These are phyloP conservation scores for Oegoconia quadripuncta DNA, from an alignment of 2,888 invertebrate genomes.

Conservation along the genomic window DNA sequence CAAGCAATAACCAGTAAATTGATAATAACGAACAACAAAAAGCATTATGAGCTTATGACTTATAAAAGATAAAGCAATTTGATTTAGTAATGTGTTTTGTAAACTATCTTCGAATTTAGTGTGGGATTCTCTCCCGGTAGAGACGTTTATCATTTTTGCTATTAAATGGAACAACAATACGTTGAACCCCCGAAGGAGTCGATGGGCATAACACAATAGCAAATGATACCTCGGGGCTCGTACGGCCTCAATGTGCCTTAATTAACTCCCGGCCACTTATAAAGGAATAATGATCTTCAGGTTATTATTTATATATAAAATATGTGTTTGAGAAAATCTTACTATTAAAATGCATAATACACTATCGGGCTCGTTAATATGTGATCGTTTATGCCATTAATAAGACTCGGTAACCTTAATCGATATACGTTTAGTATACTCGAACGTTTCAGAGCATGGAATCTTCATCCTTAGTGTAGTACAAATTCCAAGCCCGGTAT, in stretches of 20 bases:
- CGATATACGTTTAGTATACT: conserved; percentile 4
- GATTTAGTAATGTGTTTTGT: conserved; percentile 19
- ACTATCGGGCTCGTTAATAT: conserved; percentile 11
- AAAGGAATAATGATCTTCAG: conserved; percentile 55
- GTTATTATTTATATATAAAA: conserved; percentile 35
- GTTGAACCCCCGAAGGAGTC: conserved; percentile 67
- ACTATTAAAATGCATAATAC: conserved; percentile 25
- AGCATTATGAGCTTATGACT: too few species aligned
- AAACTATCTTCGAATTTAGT: conserved; percentile 35
- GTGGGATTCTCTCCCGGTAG: conserved; percentile 50
- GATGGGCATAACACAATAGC: conserved; percentile 72
- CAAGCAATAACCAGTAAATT: not conserved
- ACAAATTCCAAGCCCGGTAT: conserved; percentile 5
- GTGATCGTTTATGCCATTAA: conserved; percentile 4
- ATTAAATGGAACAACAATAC: conserved; percentile 71
- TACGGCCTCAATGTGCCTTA: conserved; percentile 66
- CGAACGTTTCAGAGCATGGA: conserved; percentile 5
- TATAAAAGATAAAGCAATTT: not conserved
- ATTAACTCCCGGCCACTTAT: conserved; percentile 71
- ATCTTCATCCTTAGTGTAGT: conserved; percentile 1
- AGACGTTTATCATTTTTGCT: conserved; percentile 76
- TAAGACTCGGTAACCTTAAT: conserved; percentile 4
- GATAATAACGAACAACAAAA: not conserved
- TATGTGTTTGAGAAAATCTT: conserved; percentile 23
- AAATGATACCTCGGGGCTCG: conserved; percentile 72